phyloP scores from a whole-genome alignment of 1,140 invertebrate genomes.

The Drosophila quadrilineata region DNA sequence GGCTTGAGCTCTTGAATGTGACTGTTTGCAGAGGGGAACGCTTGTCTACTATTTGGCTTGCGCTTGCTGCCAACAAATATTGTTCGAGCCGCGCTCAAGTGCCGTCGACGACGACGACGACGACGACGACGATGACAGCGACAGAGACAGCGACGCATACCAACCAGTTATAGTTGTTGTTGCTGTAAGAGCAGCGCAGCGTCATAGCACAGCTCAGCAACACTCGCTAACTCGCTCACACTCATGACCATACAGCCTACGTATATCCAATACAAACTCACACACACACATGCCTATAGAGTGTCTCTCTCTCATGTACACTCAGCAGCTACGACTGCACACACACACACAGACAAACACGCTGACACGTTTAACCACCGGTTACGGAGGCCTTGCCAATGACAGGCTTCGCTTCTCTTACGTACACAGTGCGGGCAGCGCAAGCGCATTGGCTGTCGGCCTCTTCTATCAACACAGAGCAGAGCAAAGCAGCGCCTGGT shows the following conservation, averaged over 20 bases:
- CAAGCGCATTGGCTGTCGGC: constrained; percentile 63
- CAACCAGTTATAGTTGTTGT: too few relatives aligned
- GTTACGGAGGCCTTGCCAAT: constrained; percentile 51
- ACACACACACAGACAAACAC: neutral
- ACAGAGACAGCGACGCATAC: constrained; percentile 2
- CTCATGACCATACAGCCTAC: constrained; percentile 12
- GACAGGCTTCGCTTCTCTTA: constrained; percentile 60
- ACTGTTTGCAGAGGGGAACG: constrained; percentile 82
- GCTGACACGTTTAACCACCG: constrained; percentile 26
- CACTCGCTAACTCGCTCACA: constrained; percentile 52
- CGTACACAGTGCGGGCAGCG: constrained; percentile 62
- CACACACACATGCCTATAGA: constrained; percentile 18
- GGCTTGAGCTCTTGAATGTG: constrained; percentile 82
- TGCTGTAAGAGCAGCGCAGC: constrained; percentile 9
- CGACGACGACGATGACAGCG: constrained; percentile 4
- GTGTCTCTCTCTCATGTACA: too few relatives aligned
- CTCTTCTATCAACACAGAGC: constrained; percentile 63
- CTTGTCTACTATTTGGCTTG: constrained; percentile 82
- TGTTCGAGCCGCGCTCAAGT: constrained; percentile 81
- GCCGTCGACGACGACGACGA: constrained; percentile 43
- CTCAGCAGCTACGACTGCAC: too few relatives aligned
- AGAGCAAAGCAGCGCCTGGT: constrained; percentile 47
- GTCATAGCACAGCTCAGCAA: constrained; percentile 30
- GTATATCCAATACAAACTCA: constrained; percentile 34
- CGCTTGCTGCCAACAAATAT: constrained; percentile 81